Base-by-base conservation (phyloP, 2,113 vertebrate species). In the Lates calcarifer region DNA sequence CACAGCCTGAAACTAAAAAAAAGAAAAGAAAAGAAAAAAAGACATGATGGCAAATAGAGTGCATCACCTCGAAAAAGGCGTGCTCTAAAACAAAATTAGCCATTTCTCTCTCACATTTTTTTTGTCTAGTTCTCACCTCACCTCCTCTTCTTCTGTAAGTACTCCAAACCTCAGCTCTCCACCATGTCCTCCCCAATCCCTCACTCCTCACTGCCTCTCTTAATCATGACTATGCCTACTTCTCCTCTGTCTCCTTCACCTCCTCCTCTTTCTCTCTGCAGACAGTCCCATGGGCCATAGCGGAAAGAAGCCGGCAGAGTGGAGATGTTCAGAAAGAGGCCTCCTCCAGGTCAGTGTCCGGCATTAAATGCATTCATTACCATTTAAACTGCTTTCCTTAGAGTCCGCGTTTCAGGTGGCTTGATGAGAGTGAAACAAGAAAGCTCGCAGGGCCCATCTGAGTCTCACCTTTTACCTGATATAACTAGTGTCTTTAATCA, bases 261-360 rank as follows among this genome's bases (percentile, higher is more conserved):
- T 64, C n/a, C 49, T 67, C 49, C 12, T 64, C 29, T 71, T 47
- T 47, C 41, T 56, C 29, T 73, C 49, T 74, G 49, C 89, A 96
- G 95, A 93, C 87, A 93, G 81, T 94, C 94, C 87, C 91, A 96
- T 96, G 95, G 95, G 94, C 94, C 90, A 74, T 82, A 91, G 92
- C 67, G 69, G 88, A 74, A 90, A 74, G 70, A 88, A 75, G 20
- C 70, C 39, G 76, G 82, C 86, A 86, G 91, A 88, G 91, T 89
- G 94, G 95, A 95, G 89, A 95, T 95, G 95, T 96, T 95, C 91
- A 94, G 92, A 91, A 94, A 95, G 90, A 95, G 89, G 81, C 92
- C 91, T 92, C 94, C 94, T 91, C 92, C 94, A 94, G 95, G 95
- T 95, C 78, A 88, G 93, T 74, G 12, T 5, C 53, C 9, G 5